Conservation (phyloP, 1,140 invertebrate species). For the Eciton burchellii region DNA sequence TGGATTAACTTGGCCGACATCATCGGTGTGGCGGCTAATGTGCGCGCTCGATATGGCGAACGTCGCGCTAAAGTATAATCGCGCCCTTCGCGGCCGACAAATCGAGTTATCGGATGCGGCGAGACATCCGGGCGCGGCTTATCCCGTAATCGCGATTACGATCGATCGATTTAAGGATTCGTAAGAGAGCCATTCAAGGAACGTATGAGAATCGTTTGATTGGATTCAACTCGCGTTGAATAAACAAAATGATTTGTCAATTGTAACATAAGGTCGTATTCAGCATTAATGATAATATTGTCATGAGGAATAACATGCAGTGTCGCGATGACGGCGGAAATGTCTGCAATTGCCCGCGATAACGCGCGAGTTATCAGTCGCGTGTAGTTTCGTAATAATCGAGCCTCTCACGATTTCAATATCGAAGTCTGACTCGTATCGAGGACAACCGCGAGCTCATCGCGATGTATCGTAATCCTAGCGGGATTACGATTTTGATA, state of each 20-base stretch:
- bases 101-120: not conserved
- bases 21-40: slow-evolving; percentile 61
- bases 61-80: slow-evolving; percentile 24
- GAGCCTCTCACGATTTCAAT: not conserved
- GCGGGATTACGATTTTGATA: no score
- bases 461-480: no score
- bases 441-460: no score
- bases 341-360: slow-evolving; percentile 14
- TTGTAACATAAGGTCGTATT: not conserved
- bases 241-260: not conserved
- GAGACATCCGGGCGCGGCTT: no score
- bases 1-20: slow-evolving; percentile 74
- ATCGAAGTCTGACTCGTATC: no score
- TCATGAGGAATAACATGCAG: not conserved
- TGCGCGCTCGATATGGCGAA: no score
- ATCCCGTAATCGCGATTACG: no score
- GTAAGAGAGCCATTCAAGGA: no score
- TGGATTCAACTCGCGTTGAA: not conserved
- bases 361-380: slow-evolving; percentile 23
- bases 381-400: slow-evolving; percentile 37
- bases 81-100: not conserved
- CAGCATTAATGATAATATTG: not conserved
- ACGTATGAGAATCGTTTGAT: no score
- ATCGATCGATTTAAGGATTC: no score
- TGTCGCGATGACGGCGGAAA: slow-evolving; percentile 6